A percentile compares a stretch with the other conserved stretches of the same genome.
These are phyloP conservation scores for Eurytoma adleriae DNA, from an alignment of 2,888 invertebrate genomes.

Conservation along the genomic window DNA sequence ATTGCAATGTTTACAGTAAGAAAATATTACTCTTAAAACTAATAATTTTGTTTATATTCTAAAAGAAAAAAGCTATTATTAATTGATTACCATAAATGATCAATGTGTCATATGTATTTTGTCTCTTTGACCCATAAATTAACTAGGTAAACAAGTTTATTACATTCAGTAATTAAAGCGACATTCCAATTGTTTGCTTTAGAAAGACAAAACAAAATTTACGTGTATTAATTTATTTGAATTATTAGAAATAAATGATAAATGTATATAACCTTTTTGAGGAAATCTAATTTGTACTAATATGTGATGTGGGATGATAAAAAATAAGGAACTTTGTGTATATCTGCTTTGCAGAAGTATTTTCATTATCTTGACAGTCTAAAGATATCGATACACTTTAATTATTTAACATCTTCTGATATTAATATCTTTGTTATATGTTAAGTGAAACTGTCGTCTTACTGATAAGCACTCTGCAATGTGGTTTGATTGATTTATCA, in stretches of 20 bases:
- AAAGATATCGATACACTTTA: too few relatives aligned
- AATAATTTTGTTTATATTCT: not conserved
- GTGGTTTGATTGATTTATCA: not conserved
- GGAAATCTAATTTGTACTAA: too few relatives aligned
- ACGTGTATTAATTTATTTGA: too few relatives aligned
- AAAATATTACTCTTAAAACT: not conserved
- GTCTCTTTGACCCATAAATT: slow-evolving; percentile 10
- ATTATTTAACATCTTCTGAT: too few relatives aligned
- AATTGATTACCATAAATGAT: slow-evolving; percentile 1
- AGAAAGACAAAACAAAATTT: too few relatives aligned
- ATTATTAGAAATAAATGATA: too few relatives aligned
- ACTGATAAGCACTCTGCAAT: not conserved
- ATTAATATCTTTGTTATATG: not conserved
- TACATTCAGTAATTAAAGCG: not conserved
- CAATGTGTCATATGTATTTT: not conserved
- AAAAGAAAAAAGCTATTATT: not conserved
- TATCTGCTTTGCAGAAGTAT: too few relatives aligned
- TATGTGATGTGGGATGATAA: too few relatives aligned
- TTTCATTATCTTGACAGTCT: too few relatives aligned
- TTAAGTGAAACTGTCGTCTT: not conserved
- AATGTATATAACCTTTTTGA: too few relatives aligned
- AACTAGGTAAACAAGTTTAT: slow-evolving; percentile 20
- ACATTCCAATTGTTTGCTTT: not conserved
- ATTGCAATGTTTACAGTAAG: too few relatives aligned
- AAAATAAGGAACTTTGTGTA: too few relatives aligned